Percentiles rank a stretch among this genome's conserved stretches.
phyloP scores from a whole-genome alignment of 2,797 vertebrate genomes.

The Brachymystax lenok region DNA sequence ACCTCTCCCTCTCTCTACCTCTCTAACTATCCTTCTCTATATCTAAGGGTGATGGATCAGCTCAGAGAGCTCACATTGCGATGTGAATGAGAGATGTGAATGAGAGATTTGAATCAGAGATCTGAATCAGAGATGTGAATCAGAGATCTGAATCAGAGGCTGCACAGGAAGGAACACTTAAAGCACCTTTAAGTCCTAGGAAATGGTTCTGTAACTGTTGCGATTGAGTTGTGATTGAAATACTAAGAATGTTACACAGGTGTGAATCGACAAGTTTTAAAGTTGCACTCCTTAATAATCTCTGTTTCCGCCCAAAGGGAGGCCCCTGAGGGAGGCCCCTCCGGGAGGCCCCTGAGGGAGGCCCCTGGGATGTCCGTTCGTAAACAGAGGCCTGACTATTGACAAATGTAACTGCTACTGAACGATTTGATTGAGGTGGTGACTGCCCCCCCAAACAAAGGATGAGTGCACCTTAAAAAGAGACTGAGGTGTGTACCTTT shows the following conservation, averaged over 20 bases:
- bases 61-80: slow-evolving; percentile 28
- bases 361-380: too few species aligned
- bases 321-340: too few species aligned
- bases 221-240: slow-evolving; percentile 1
- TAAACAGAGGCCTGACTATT: too few species aligned
- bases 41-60: slow-evolving; percentile 6
- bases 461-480: too few species aligned
- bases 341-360: too few species aligned
- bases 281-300: too few species aligned
- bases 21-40: slow-evolving; percentile 6
- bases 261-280: not conserved
- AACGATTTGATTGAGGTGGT: too few species aligned
- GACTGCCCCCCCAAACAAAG: too few species aligned
- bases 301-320: not conserved
- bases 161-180: slow-evolving; percentile 32
- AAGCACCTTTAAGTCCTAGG: slow-evolving; percentile 35
- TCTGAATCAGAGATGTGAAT: not conserved
- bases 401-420: slow-evolving; percentile 7
- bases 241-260: not conserved
- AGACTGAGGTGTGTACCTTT: too few species aligned
- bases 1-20: not conserved
- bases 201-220: slow-evolving; percentile 22
- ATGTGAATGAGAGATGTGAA: too few species aligned
- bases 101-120: not conserved
- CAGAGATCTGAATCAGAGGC: slow-evolving; percentile 31